Conservation (phyloP, 2,797 vertebrate species). For the Microhierax caerulescens region DNA sequence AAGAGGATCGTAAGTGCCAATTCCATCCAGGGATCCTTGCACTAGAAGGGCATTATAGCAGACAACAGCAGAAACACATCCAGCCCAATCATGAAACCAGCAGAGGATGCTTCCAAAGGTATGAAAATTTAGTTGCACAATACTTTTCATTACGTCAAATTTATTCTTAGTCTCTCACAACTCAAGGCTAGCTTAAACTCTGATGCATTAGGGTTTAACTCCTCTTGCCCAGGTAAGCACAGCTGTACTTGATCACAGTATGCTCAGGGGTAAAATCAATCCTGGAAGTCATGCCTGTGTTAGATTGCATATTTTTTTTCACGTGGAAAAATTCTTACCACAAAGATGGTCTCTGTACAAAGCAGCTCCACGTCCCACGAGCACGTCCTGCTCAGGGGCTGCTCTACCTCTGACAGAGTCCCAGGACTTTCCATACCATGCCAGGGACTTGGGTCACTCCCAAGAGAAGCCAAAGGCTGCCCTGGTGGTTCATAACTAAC, state of each 20-base stretch:
- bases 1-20: not conserved
- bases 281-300: not conserved
- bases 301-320: not conserved
- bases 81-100: not conserved
- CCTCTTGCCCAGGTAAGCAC: not conserved
- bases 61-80: not conserved
- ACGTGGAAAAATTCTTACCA: not conserved
- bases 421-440: not conserved
- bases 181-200: not conserved
- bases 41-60: not conserved
- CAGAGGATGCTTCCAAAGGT: not conserved
- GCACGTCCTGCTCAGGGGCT: rapidly evolving
- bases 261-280: not conserved
- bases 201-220: not conserved
- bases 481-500: not conserved
- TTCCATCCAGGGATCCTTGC: not conserved
- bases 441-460: not conserved
- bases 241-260: not conserved
- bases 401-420: not conserved
- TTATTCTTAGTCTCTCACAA: not conserved
- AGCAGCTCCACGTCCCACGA: not conserved
- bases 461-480: not conserved
- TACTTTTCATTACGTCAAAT: not conserved
- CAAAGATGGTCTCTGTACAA: not conserved
- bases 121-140: not conserved